These are phyloP conservation scores for Nephrotoma flavescens DNA, from an alignment of 2,888 invertebrate genomes.

Conservation along the genomic window DNA sequence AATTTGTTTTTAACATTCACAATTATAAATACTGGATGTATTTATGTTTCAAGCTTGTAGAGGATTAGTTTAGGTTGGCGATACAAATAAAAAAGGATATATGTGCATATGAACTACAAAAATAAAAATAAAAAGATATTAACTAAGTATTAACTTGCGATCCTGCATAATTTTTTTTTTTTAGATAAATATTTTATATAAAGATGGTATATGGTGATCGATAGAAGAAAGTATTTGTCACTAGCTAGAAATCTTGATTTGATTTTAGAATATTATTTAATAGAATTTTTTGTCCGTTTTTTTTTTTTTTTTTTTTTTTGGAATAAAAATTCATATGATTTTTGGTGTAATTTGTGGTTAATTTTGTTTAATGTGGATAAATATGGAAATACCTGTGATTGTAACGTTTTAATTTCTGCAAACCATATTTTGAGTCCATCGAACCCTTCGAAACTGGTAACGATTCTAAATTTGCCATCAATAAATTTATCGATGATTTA, in stretches of 20 bases:
- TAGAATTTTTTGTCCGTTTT: neutral
- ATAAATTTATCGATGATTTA: conserved; percentile 90
- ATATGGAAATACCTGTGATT: conserved; percentile 68
- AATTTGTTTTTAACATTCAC: too few species aligned
- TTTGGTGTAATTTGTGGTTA: conserved; percentile 1
- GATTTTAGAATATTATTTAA: neutral
- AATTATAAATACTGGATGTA: neutral
- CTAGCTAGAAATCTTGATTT: neutral
- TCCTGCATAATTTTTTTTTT: neutral
- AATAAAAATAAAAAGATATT: neutral
- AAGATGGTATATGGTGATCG: neutral
- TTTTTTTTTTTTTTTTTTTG: neutral
- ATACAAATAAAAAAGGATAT: neutral
- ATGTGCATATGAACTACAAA: neutral
- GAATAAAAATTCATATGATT: neutral
- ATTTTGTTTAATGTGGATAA: conserved; percentile 21
- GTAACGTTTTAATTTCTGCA: conserved; percentile 95
- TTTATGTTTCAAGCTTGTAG: neutral
- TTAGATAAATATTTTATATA: neutral
- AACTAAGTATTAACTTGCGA: neutral
- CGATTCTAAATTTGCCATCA: conserved; percentile 98
- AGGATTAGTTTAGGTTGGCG: neutral
- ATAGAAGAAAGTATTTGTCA: neutral
- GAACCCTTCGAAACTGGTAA: conserved; percentile 97
- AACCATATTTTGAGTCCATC: conserved; percentile 92